A percentile compares a stretch with the other conserved stretches of the same genome.
Evolutionary conservation across 1,140 invertebrate genomes (phyloP).

Genomic region (Cryptotermes secundus): DNA sequence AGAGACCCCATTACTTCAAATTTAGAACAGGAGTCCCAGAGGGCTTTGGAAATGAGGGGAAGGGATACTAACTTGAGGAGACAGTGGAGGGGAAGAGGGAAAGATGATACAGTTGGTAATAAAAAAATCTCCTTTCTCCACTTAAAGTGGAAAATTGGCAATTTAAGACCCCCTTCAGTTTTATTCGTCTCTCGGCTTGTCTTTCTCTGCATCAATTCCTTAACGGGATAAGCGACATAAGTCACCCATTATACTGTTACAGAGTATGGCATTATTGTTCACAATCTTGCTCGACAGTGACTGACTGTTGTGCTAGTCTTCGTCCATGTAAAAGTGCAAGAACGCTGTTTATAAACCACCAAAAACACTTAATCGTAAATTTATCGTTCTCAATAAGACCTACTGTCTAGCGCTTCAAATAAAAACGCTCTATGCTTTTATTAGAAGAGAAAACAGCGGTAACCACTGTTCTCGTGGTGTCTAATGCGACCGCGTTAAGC

Average conservation of each 20-base stretch:
- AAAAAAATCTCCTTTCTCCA: constrained; percentile 31
- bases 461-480: background rate
- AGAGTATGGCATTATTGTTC: background rate
- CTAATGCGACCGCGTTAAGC: background rate
- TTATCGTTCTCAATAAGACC: background rate
- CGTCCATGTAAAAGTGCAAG: background rate
- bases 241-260: background rate
- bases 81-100: background rate
- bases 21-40: constrained; percentile 26
- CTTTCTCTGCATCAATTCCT: background rate
- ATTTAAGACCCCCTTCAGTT: constrained; percentile 24
- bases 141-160: constrained; percentile 30
- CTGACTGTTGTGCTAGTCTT: background rate
- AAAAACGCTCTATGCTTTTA: background rate
- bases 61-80: background rate
- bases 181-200: background rate
- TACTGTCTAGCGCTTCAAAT: background rate
- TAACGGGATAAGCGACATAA: background rate
- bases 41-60: constrained; percentile 8
- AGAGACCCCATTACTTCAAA: constrained; percentile 24
- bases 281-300: background rate
- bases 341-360: background rate
- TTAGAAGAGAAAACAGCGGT: background rate
- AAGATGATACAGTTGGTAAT: constrained; percentile 8
- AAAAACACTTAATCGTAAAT: background rate